Conservation (phyloP, 1,140 invertebrate species). For the Platyscapa corneri region DNA sequence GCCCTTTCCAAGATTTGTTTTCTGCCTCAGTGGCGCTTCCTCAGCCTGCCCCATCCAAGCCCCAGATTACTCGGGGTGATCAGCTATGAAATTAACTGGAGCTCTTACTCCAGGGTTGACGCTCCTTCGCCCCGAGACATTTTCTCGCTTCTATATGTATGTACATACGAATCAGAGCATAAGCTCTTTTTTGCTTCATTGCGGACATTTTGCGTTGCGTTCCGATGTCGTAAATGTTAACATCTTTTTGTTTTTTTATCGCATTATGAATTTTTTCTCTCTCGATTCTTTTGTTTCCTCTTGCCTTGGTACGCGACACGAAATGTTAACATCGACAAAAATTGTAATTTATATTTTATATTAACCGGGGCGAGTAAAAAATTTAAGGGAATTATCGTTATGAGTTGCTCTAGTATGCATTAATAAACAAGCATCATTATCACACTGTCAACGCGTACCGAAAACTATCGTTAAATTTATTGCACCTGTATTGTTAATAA, state of each 20-base stretch:
- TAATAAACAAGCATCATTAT: too few species aligned
- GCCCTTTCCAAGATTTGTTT: conserved; percentile 68
- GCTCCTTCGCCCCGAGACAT: conserved; percentile 31
- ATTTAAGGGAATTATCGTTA: too few species aligned
- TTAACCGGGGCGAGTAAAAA: too few species aligned
- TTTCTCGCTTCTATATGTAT: conserved; percentile 48
- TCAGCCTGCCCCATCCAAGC: conserved; percentile 42
- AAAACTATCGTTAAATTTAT: too few species aligned
- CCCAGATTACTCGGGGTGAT: conserved; percentile 73
- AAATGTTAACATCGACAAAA: neutral
- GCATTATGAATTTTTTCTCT: neutral
- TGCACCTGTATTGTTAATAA: too few species aligned
- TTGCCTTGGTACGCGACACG: neutral
- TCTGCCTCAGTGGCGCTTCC: conserved; percentile 66
- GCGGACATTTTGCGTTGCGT: neutral
- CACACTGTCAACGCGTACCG: too few species aligned
- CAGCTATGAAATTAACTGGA: conserved; percentile 75
- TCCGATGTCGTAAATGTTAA: neutral
- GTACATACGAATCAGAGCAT: neutral
- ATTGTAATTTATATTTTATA: too few species aligned
- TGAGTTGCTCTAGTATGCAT: too few species aligned
- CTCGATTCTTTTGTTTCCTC: neutral
- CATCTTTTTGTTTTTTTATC: conserved; percentile 14
- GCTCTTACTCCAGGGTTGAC: conserved; percentile 44
- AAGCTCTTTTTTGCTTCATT: neutral